Base-by-base conservation (phyloP, 2,888 invertebrate genomes). In the Minunthozetes semirufus region DNA sequence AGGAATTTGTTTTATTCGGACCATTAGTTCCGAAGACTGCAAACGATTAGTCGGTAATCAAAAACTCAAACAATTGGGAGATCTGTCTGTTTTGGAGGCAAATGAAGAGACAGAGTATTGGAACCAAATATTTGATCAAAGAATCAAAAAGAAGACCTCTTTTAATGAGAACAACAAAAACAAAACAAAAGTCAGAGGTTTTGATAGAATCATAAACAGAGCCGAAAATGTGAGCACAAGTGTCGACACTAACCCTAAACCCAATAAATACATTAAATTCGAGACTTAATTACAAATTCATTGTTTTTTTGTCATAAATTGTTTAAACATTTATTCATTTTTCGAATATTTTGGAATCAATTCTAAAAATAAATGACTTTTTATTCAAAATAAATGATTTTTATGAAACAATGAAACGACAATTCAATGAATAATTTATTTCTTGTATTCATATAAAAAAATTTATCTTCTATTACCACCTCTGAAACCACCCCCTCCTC, bases 31-130 rank as follows among this genome's bases (percentile, higher is more conserved):
- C 8, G 38, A 38, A 11, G 38, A 33, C n/a, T 38, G 38, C n/a
- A 13, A 66, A 38, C 66, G 38, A 66, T 38, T 66, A n/a, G 38
- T 38, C 4, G 38, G 33, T 2, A 38, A 66, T 17, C 33, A 66
- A 66, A 29, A 19, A 11, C 38, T 66, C 66, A 29, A 38, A 38
- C 66, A 66, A 38, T 38, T 66, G 38, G 66, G 66, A 13, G 38
- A n/a, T 15, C 8, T 27, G 25, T 6, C 15, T 75, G 33, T 59
- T 79, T 88, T 76, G 74, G 79, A 83, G 78, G 90, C 88, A 0
- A 86, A 88, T 1, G 89, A 89, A 77, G 94, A 94, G 81, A 84
- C 86, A 50, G 83, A 84, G 27, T 94, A 95, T 83, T 94, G 94
- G 93, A 83, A 88, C 22, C 90, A 90, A 81, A 89, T 93, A 53